These are phyloP conservation scores for Xiphydria camelus DNA, from an alignment of 2,888 invertebrate species.

Conservation along the genomic window DNA sequence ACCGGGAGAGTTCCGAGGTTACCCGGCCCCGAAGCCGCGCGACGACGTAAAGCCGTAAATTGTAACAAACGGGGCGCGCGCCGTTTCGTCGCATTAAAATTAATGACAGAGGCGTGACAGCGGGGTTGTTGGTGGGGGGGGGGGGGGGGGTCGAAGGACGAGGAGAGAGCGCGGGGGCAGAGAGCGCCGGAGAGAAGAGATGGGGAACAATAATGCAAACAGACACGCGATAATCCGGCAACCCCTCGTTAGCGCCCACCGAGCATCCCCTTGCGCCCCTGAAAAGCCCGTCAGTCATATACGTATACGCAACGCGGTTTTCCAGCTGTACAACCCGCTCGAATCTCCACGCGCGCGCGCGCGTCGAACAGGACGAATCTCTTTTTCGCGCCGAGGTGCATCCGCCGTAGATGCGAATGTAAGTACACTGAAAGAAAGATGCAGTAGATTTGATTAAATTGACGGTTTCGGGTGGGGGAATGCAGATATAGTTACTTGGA, in stretches of 20 bases:
- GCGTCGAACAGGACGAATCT: no score
- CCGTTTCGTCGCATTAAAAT: slow-evolving; percentile 48
- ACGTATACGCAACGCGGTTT: background rate
- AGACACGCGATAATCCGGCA: slow-evolving; percentile 50
- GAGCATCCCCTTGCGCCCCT: background rate
- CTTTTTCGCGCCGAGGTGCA: no score
- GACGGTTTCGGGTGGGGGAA: no score
- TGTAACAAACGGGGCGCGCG: slow-evolving; percentile 44
- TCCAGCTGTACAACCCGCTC: background rate
- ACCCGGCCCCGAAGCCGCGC: no score
- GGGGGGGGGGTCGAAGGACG: slow-evolving; percentile 17
- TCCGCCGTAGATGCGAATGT: no score
- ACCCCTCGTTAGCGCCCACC: slow-evolving; percentile 32
- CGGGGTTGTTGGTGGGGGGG: slow-evolving; percentile 11
- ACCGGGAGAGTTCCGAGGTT: slow-evolving; percentile 3
- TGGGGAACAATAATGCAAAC: slow-evolving; percentile 44
- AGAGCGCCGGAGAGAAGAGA: slow-evolving; percentile 2
- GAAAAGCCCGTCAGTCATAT: slow-evolving; percentile 19
- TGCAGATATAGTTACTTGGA: no score
- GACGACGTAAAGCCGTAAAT: slow-evolving; percentile 39
- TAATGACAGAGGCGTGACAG: slow-evolving; percentile 47
- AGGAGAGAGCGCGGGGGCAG: slow-evolving; percentile 3
- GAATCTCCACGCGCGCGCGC: no score
- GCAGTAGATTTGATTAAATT: no score
- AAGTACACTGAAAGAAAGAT: no score